These are phyloP conservation scores for Papilio polytes DNA, from an alignment of 1,140 invertebrate genomes.

Conservation along the genomic window DNA sequence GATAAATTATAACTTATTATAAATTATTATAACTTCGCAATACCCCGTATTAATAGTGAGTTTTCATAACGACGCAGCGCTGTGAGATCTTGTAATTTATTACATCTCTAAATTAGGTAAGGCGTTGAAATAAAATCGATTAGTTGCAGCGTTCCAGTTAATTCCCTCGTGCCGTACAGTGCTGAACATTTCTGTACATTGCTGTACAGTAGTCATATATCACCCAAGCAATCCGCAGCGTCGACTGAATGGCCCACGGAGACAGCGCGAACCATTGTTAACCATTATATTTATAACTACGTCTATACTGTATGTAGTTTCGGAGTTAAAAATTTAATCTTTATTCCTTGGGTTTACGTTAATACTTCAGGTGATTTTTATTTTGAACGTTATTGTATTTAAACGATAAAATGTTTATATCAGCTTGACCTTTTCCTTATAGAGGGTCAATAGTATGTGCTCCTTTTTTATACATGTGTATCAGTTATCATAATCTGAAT, in stretches of 20 bases:
- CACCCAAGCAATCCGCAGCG: slow-evolving; percentile 13
- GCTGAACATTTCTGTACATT: background rate
- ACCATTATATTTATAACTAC: background rate
- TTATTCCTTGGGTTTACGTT: background rate
- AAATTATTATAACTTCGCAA: background rate
- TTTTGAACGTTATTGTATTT: too few relatives aligned
- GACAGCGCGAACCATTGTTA: slow-evolving; percentile 27
- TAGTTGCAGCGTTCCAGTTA: slow-evolving; percentile 8
- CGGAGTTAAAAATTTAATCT: background rate
- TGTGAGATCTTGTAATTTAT: slow-evolving; percentile 30
- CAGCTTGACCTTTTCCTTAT: too few relatives aligned
- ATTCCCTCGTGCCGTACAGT: background rate
- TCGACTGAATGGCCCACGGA: slow-evolving; percentile 22
- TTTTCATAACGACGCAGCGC: background rate
- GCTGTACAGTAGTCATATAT: background rate
- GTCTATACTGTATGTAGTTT: slow-evolving; percentile 2
- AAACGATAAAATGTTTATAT: too few relatives aligned
- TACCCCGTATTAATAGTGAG: background rate
- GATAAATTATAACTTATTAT: too few relatives aligned
- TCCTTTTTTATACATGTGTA: too few relatives aligned
- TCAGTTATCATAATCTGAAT: too few relatives aligned
- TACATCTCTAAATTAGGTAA: slow-evolving; percentile 4
- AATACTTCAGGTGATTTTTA: too few relatives aligned
- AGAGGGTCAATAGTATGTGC: too few relatives aligned
- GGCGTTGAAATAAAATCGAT: slow-evolving; percentile 23